These are phyloP conservation scores for Ophraella communa DNA, from an alignment of 2,888 invertebrate genomes.

Conservation along the genomic window DNA sequence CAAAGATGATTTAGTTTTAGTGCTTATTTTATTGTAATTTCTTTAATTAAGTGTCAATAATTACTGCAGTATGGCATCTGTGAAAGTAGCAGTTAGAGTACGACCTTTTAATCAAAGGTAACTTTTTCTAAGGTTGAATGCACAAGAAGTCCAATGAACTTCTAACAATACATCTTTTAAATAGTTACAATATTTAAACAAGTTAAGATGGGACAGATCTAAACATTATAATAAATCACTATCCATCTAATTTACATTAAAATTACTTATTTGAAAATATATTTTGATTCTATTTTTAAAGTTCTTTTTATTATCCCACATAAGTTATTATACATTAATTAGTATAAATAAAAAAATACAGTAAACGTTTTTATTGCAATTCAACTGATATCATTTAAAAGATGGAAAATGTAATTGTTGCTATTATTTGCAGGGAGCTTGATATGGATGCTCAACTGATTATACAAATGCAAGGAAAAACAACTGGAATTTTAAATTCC, in stretches of 20 bases:
- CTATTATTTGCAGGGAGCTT: constrained; percentile 73
- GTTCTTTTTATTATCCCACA: too few species aligned
- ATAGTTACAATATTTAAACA: constrained; percentile 27
- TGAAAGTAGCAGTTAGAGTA: constrained; percentile 90
- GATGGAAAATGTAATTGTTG: too few species aligned
- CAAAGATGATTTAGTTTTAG: constrained; percentile 12
- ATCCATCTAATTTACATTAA: too few species aligned
- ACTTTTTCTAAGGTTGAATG: constrained; percentile 41
- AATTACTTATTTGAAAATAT: too few species aligned
- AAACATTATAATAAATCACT: not conserved
- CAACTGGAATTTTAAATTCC: constrained; percentile 77
- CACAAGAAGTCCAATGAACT: constrained; percentile 50
- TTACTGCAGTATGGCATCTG: constrained; percentile 75
- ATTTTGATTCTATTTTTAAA: too few species aligned
- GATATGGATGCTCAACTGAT: constrained; percentile 84
- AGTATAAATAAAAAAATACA: too few species aligned
- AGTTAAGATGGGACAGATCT: not conserved
- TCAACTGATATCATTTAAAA: too few species aligned
- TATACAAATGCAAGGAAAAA: constrained; percentile 86
- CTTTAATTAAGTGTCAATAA: constrained; percentile 2
- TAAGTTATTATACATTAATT: too few species aligned
- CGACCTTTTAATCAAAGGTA: constrained; percentile 90
- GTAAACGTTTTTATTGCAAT: too few species aligned
- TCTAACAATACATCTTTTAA: not conserved
- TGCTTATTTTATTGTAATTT: not conserved